Conservation (phyloP, 2,113 vertebrate genomes). For the Leucosticte australis region DNA sequence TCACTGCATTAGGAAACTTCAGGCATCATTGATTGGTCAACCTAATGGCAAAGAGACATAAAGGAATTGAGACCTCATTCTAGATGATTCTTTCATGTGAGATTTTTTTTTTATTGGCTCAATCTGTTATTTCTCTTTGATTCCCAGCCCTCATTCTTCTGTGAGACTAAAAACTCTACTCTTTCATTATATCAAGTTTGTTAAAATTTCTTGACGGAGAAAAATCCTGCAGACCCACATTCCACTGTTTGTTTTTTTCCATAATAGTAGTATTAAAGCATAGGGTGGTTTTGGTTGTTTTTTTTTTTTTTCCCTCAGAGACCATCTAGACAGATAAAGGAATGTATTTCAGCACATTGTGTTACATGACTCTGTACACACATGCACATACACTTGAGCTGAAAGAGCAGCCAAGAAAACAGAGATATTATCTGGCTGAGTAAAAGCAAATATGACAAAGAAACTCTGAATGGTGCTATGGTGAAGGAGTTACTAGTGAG, state of each 20-base stretch:
- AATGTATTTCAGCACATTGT: slow-evolving; percentile 12
- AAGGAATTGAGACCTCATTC: background rate
- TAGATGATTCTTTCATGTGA: background rate
- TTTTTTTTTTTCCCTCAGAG: background rate
- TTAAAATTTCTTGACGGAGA: background rate
- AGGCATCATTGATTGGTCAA: background rate
- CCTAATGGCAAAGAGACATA: background rate
- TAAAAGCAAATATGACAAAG: background rate
- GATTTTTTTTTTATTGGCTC: background rate
- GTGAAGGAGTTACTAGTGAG: background rate
- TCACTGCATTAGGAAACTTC: background rate
- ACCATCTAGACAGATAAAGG: background rate
- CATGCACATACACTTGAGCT: background rate
- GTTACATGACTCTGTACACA: background rate
- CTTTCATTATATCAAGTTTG: background rate
- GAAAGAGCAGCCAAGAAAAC: background rate
- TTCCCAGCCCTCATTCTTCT: background rate
- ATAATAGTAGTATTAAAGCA: background rate
- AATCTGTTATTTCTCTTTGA: background rate
- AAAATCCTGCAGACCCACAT: background rate
- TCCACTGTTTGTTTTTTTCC: background rate
- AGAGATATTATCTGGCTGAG: background rate
- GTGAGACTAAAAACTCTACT: background rate
- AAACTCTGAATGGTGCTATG: background rate
- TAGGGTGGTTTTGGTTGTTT: background rate